Evolutionary conservation across 2,797 vertebrate genomes (phyloP), one percentile per base, ranked within the genome.

Genomic region (Tadarida brasiliensis): DNA sequence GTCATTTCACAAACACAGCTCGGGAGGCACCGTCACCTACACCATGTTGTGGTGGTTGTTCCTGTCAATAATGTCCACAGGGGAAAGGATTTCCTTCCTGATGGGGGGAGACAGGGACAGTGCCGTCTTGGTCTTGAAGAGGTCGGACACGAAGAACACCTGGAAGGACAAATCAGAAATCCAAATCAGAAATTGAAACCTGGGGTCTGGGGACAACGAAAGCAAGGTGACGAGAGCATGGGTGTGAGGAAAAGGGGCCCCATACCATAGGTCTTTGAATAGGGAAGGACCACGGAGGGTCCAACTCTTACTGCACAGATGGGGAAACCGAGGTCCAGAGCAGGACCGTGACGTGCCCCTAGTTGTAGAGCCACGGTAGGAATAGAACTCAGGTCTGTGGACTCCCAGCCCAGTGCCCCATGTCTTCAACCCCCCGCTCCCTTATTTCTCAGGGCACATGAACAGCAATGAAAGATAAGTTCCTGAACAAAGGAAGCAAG

Each of bases 21-120:
- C 47, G 10, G 77, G 85, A 35, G 95, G 70, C 90, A 84, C 96
- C 70, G 26, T 89, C 94, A 95, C 97, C 99, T 99, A 99, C 99
- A 99, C 99, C 98, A 99, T 99, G 98, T 99, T 99, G 98, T 99
- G 99, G 98, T 99, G 99, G 97, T 99, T 99, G 98, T 99, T 99
- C 97, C 99, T 98, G 70, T 99, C 99, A 65, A 99, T 99, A 98
- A 99, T 99, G 98, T 99, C 99, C 95, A 99, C 98, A 87, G 99
- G 99, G 63, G 99, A 99, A 80, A 99, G 99, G 85, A 99, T 99
- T 97, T 99, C 99, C 98, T 99, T 99, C 98, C 99, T 99, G 98
- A 99, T 99, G 26, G 99, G 99, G 19, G 99, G 99, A 86, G 99
- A 99, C 93, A 99, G 98, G 92, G 99, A 98, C 28, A 98, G 98